These are phyloP conservation scores for Blastobasis adustella DNA, from an alignment of 2,888 invertebrate genomes.

Conservation along the genomic window DNA sequence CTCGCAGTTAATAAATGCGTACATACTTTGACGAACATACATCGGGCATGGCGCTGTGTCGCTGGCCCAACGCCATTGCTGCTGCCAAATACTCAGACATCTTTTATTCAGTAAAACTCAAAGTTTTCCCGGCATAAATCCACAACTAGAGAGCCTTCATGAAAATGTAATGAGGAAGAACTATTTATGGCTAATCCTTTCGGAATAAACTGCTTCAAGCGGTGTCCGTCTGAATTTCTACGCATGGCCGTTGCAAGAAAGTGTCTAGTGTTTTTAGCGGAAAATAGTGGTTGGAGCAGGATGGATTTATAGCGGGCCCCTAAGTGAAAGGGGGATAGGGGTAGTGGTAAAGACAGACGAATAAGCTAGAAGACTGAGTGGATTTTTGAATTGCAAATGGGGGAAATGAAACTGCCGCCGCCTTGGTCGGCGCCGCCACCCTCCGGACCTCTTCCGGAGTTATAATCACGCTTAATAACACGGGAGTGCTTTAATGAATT, in stretches of 20 bases:
- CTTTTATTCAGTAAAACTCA: conserved; percentile 70
- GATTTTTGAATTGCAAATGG: conserved; percentile 73
- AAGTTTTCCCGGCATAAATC: conserved; percentile 70
- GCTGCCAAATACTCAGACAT: conserved; percentile 58
- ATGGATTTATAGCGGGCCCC: conserved; percentile 22
- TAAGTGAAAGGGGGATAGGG: conserved; percentile 32
- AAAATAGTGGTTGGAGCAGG: conserved; percentile 36
- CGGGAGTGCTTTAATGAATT: conserved; percentile 63
- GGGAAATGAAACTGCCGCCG: conserved; percentile 61
- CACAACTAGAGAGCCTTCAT: conserved; percentile 61
- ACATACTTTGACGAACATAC: no score
- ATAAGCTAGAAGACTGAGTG: conserved; percentile 45
- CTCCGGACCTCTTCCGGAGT: conserved; percentile 49
- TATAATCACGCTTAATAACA: conserved; percentile 67
- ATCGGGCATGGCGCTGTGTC: conserved; percentile 41
- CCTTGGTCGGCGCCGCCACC: conserved; percentile 42
- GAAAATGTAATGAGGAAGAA: conserved; percentile 70
- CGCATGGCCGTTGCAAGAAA: conserved; percentile 47
- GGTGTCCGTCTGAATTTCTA: conserved; percentile 45
- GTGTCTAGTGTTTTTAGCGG: conserved; percentile 45
- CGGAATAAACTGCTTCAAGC: conserved; percentile 59
- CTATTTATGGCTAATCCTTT: conserved; percentile 73
- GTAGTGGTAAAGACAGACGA: conserved; percentile 26
- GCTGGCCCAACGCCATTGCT: conserved; percentile 52
- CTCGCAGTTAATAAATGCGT: no score